These are phyloP conservation scores for Zoanthus gigantus DNA, from an alignment of 92 coral and sea anemone genomes.

Conservation along the genomic window DNA sequence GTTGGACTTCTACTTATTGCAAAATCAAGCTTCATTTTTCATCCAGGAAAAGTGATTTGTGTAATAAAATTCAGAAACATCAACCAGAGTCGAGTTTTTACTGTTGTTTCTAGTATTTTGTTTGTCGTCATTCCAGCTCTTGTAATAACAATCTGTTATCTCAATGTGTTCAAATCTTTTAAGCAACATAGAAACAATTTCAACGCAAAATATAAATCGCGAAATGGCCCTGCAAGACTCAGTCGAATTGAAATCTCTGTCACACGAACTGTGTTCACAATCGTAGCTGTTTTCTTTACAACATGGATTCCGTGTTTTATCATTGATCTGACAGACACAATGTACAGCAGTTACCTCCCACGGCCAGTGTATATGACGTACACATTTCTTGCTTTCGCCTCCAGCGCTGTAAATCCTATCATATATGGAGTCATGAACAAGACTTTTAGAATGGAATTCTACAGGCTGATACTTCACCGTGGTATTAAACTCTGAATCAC, in stretches of 20 bases:
- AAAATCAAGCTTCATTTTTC: constrained; percentile 68
- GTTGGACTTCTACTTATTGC: constrained; percentile 55
- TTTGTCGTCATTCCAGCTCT: constrained; percentile 77
- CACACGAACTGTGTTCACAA: constrained; percentile 77
- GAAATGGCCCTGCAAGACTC: constrained; percentile 46
- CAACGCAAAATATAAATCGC: constrained; percentile 23
- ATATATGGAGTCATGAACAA: constrained; percentile 85
- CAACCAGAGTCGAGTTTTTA: constrained; percentile 61
- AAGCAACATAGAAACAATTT: constrained; percentile 57
- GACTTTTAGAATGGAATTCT: constrained; percentile 66
- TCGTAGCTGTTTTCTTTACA: constrained; percentile 73
- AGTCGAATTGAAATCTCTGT: constrained; percentile 68
- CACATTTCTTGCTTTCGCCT: constrained; percentile 79
- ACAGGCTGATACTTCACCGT: constrained; percentile 41
- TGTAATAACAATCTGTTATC: constrained; percentile 67
- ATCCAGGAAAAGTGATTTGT: constrained; percentile 82
- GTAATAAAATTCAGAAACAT: constrained; percentile 50
- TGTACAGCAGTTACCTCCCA: constrained; percentile 63
- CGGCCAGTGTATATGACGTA: constrained; percentile 80
- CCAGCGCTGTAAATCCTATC: constrained; percentile 83
- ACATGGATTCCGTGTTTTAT: constrained; percentile 88
- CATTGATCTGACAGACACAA: constrained; percentile 74
- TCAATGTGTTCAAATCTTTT: constrained; percentile 70
- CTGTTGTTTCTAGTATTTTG: constrained; percentile 55
- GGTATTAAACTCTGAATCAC: neutral